Base-by-base conservation (phyloP, 2,888 invertebrate genomes). In the Tuta absoluta region DNA sequence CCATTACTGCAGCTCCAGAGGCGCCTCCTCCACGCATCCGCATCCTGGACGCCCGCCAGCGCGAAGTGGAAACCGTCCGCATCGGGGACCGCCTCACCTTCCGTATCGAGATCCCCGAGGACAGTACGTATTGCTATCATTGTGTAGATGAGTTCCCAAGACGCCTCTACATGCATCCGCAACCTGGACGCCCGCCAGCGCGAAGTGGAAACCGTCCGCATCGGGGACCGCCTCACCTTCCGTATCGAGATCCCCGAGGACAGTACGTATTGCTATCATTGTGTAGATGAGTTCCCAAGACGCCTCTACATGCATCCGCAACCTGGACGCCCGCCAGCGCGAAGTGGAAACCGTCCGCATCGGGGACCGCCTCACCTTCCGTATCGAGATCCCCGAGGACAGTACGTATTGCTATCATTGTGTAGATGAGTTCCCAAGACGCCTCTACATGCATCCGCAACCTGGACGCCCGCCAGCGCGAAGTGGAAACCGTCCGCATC, bases 221-320 rank as follows among this genome's bases (percentile, higher is more conserved):
- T 98, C 77, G 98, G 98, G 79, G 98, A 98, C 92, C 95, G 97
- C 73, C 95, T 98, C 72, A 98, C 97, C 65, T 98, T 98, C 95
- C 95, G 97, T 82, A 98, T 98, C 89, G 98, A 98, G 91, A 98
- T 98, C 71, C 98, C 98, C 19, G 97, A 98, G 94, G 97, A 98
- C 89, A 98, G 98, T 98, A 91, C 95, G 97, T 65, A 53, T 23
- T 53, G 12, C 19, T 51, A 7, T 48, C 2, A 17, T n/a, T n/a
- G n/a, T 45, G 37, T 37, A 37, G n/a, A n/a, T n/a, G n/a, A 41
- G 97, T 98, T 19, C 98, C 98, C 0, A 98, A 98, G 90, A 98
- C 98, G 24, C 98, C 98, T 57, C 96, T 72, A 98, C 98, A 80
- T 96, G 97, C 80, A 98, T 98, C 78, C 95, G 97, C 72, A 98